Base-by-base conservation (phyloP, 2,888 invertebrate species). In the Incurvaria masculella region DNA sequence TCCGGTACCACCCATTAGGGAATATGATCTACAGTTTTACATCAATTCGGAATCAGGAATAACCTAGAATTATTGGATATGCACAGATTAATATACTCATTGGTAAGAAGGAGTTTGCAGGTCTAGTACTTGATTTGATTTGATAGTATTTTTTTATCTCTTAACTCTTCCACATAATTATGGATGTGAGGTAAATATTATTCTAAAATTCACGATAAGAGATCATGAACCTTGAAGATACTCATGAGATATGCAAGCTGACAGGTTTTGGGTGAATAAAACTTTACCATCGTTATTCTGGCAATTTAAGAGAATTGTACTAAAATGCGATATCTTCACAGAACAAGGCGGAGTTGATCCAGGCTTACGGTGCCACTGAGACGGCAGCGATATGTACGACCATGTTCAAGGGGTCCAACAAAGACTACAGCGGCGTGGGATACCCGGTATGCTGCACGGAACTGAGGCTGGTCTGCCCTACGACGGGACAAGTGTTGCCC, bases 331-430 rank as follows among this genome's bases (percentile, higher is more conserved):
- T n/a, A 18, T 6, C 8, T n/a, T 65, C 64, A 8, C 59, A 76
- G 76, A 62, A 57, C 38, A 61, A 65, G 6, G 50, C 75, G 2
- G 67, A 71, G 48, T 69, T 76, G 53, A 65, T 64, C 43, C 78
- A 78, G 65, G 78, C 76, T 2, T 78, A 64, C 47, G 76, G 76
- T 2, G 65, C 74, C 1, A 76, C 76, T 0, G 78, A 78, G 49
- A 75, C 76, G 0, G 68, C 72, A 0, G 65, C 75, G 0, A 27
- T 76, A 2, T 57, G 59, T 0, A 68, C 74, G 0, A 56, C 65
- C 0, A 69, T 69, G 0, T 57, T 67, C 4, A 66, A 59, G 23
- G 63, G 57, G 0, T 56, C 61, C 1, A 56, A 62, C 42, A 44
- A 64, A 2, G 68, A 76, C 53, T 70, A 65, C 39, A 65, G 70